These are phyloP conservation scores for Apeira syringaria DNA, from an alignment of 2,888 invertebrate genomes.

Conservation along the genomic window DNA sequence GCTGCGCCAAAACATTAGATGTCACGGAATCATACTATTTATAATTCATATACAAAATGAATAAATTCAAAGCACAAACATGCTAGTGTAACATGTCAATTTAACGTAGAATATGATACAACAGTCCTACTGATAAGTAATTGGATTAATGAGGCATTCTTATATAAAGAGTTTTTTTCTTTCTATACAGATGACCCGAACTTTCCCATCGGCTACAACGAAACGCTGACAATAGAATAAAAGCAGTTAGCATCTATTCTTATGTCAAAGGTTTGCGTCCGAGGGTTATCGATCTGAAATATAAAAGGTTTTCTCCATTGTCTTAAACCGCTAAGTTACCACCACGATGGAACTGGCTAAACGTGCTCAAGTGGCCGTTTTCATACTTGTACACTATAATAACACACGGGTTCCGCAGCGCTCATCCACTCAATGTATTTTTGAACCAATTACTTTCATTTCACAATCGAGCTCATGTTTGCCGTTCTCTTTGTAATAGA, in stretches of 20 bases:
- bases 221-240: conserved; percentile 36
- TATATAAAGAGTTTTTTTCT: conserved; percentile 9
- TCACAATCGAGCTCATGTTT: conserved; percentile 50
- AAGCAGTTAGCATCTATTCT: conserved; percentile 36
- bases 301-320: conserved; percentile 71
- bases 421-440: conserved; percentile 46
- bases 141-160: conserved; percentile 4
- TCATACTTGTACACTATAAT: conserved; percentile 26
- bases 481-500: conserved; percentile 38
- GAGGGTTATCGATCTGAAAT: conserved; percentile 70
- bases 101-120: conserved; percentile 16
- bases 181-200: conserved; percentile 8
- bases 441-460: conserved; percentile 55
- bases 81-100: conserved; percentile 17
- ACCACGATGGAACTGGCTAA: conserved; percentile 52
- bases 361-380: conserved; percentile 69
- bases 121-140: conserved; percentile 4
- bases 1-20: conserved; percentile 43
- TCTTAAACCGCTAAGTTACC: conserved; percentile 59
- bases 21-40: conserved; percentile 41
- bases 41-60: conserved; percentile 33
- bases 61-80: no score
- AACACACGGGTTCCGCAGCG: conserved; percentile 22
- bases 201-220: conserved; percentile 32
- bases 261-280: conserved; percentile 63